phyloP scores from a whole-genome alignment of 2,797 vertebrate species.

The Linurgus olivaceus region DNA sequence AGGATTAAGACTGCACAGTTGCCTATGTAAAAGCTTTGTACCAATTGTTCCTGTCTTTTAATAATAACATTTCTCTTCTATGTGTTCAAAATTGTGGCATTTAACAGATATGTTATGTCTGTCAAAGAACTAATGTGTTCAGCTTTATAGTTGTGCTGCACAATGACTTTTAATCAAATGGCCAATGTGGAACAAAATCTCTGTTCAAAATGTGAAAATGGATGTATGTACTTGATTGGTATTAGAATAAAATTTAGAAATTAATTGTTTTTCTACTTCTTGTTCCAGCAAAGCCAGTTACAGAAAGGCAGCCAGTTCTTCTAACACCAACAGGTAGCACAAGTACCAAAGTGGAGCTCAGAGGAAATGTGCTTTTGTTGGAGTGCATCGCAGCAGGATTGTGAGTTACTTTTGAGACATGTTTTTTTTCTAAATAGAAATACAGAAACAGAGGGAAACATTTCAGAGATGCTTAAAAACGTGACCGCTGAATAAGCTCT shows the following conservation, averaged over 20 bases:
- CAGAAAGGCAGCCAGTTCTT: constrained; percentile 86
- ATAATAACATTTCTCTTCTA: not conserved
- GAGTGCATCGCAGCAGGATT: constrained; percentile 96
- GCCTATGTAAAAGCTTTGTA: not conserved
- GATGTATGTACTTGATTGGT: not conserved
- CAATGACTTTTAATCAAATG: not conserved
- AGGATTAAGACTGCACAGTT: not conserved
- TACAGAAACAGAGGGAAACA: not conserved
- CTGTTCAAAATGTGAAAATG: not conserved
- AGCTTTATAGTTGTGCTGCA: not conserved
- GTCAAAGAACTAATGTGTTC: not conserved
- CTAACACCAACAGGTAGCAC: constrained; percentile 83
- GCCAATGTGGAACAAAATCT: not conserved
- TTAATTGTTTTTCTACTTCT: constrained; percentile 23
- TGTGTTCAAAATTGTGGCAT: not conserved
- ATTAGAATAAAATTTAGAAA: not conserved
- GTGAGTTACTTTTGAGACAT: constrained; percentile 79
- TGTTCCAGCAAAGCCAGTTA: constrained; percentile 82
- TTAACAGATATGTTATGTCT: not conserved
- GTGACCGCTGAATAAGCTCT: not conserved
- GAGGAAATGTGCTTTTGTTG: constrained; percentile 89
- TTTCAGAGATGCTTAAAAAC: not conserved
- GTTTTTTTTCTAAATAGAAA: not conserved
- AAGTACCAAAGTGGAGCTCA: constrained; percentile 88
- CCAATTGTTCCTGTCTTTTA: not conserved